Conservation (phyloP, 2,888 invertebrate genomes). For the Proisotoma minuta region DNA sequence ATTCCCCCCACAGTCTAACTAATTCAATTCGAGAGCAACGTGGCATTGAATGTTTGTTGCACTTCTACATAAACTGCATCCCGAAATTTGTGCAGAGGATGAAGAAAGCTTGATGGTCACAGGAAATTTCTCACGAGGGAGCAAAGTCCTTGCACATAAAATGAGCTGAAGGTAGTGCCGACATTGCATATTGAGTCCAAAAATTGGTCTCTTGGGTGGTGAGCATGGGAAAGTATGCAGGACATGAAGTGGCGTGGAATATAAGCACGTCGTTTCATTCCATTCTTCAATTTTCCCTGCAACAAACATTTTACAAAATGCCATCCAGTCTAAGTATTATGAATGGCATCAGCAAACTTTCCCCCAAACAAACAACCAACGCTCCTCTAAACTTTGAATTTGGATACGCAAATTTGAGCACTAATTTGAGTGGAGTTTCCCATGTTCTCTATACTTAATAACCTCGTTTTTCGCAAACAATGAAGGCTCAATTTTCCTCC, state of each 20-base stretch:
- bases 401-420: background rate
- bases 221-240: constrained; percentile 1
- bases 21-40: background rate
- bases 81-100: too few relatives aligned
- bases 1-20: too few relatives aligned
- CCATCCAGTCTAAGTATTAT: background rate
- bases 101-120: background rate
- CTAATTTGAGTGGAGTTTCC: too few relatives aligned
- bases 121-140: constrained; percentile 13
- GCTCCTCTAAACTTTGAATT: background rate
- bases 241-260: too few relatives aligned
- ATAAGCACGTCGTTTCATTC: background rate
- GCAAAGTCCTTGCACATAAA: background rate
- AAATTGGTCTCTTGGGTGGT: constrained; percentile 1
- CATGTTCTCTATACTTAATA: too few relatives aligned
- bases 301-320: background rate
- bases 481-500: too few relatives aligned
- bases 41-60: background rate
- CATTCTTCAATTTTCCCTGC: background rate
- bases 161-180: constrained; percentile 2
- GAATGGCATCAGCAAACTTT: background rate
- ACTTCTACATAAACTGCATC: too few relatives aligned
- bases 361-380: background rate
- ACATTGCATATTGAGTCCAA: constrained; percentile 6
- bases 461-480: too few relatives aligned